Conservation (phyloP, 2,797 vertebrate genomes). For the Alauda arvensis region DNA sequence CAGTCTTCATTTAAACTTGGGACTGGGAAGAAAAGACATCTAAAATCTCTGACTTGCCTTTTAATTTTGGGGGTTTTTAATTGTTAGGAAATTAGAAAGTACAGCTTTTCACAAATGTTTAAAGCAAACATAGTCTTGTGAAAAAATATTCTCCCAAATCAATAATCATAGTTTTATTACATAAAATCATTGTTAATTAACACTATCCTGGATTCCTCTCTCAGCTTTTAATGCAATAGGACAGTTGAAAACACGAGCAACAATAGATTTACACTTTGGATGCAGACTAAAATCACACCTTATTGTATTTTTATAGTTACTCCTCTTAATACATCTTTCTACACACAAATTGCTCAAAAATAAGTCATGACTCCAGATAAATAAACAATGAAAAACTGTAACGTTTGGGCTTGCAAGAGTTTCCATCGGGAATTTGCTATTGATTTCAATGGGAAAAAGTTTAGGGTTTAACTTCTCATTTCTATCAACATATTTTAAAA, state of each 20-base stretch:
- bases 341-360: background rate
- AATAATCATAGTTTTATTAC: background rate
- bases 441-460: background rate
- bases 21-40: background rate
- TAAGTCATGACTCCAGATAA: conserved; percentile 5
- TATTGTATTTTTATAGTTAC: background rate
- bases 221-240: background rate
- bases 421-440: background rate
- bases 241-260: background rate
- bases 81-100: background rate
- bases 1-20: background rate
- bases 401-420: background rate
- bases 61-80: background rate
- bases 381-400: conserved; percentile 3
- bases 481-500: conserved; percentile 23
- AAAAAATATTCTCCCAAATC: background rate
- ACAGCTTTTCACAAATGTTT: background rate
- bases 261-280: background rate
- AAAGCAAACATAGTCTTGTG: background rate
- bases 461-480: background rate
- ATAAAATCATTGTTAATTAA: background rate
- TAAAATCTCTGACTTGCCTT: background rate
- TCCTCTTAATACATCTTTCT: background rate
- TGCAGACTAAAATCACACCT: background rate
- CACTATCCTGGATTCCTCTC: background rate